These are phyloP conservation scores for Macroglossus sobrinus DNA, from an alignment of 2,113 vertebrate genomes.

Conservation along the genomic window DNA sequence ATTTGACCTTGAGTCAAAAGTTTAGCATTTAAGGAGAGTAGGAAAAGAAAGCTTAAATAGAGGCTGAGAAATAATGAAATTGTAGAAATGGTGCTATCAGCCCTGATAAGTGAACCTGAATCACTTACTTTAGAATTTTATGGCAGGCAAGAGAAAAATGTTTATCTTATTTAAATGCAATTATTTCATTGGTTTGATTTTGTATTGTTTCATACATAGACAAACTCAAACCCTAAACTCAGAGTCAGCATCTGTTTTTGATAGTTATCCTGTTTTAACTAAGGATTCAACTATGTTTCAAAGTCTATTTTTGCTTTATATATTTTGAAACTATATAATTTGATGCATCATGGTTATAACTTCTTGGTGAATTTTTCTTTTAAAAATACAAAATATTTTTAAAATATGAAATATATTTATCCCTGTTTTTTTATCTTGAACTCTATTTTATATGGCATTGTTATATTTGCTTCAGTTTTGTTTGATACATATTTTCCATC, in stretches of 20 bases:
- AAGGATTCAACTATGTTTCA: neutral
- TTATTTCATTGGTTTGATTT: neutral
- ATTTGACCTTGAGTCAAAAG: slow-evolving; percentile 5
- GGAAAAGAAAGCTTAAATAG: neutral
- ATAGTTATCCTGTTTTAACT: neutral
- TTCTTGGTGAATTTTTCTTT: slow-evolving; percentile 2
- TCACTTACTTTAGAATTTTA: neutral
- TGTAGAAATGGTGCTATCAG: neutral
- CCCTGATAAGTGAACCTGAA: neutral
- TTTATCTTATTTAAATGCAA: slow-evolving; percentile 1
- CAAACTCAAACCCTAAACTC: neutral
- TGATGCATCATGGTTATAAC: neutral
- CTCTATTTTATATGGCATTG: neutral
- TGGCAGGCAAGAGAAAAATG: neutral
- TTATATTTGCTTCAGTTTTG: neutral
- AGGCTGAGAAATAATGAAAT: neutral
- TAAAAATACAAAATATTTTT: no score
- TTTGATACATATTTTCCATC: neutral
- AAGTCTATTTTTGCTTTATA: neutral
- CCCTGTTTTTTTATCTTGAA: neutral
- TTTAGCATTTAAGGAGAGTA: neutral
- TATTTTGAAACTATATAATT: slow-evolving; percentile 1
- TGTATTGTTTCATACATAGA: neutral
- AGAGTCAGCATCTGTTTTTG: neutral
- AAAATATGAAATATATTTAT: neutral